A percentile compares a stretch with the other conserved stretches of the same genome.
These are phyloP conservation scores for Gorsachius goisagi DNA, from an alignment of 2,113 vertebrate species.

Conservation along the genomic window DNA sequence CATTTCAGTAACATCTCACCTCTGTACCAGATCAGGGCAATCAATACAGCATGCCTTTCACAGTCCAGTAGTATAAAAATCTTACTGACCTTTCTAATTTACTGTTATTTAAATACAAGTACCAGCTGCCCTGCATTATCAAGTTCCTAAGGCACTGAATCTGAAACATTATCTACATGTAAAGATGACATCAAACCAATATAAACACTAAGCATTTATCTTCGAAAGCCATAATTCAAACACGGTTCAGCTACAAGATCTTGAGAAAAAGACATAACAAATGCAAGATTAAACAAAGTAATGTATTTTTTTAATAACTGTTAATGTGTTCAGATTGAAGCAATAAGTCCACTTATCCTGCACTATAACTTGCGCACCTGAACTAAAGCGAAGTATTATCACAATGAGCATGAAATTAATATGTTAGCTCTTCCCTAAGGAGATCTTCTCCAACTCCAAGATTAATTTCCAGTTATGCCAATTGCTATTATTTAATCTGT, in stretches of 20 bases:
- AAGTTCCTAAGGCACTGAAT: not conserved
- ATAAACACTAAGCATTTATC: not conserved
- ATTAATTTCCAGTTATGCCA: slow-evolving; percentile 2
- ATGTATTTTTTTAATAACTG: not conserved
- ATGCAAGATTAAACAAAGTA: not conserved
- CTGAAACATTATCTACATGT: not conserved
- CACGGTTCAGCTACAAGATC: not conserved
- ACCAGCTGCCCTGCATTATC: not conserved
- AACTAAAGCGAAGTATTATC: not conserved
- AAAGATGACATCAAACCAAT: not conserved
- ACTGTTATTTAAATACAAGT: not conserved
- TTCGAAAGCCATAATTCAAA: not conserved
- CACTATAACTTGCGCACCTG: not conserved
- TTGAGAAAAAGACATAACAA: not conserved
- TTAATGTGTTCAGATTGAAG: not conserved
- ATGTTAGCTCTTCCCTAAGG: not conserved
- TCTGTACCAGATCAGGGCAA: not conserved
- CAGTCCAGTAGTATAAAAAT: not conserved
- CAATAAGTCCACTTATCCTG: not conserved
- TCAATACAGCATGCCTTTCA: not conserved
- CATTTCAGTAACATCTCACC: not conserved
- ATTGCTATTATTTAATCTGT: slow-evolving; percentile 20
- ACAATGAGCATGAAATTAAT: not conserved
- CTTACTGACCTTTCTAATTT: not conserved
- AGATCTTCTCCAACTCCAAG: not conserved